A percentile compares a stretch with the other conserved stretches of the same genome.
phyloP scores from a whole-genome alignment of 2,797 vertebrate genomes.

The Takifugu ocellatus region DNA sequence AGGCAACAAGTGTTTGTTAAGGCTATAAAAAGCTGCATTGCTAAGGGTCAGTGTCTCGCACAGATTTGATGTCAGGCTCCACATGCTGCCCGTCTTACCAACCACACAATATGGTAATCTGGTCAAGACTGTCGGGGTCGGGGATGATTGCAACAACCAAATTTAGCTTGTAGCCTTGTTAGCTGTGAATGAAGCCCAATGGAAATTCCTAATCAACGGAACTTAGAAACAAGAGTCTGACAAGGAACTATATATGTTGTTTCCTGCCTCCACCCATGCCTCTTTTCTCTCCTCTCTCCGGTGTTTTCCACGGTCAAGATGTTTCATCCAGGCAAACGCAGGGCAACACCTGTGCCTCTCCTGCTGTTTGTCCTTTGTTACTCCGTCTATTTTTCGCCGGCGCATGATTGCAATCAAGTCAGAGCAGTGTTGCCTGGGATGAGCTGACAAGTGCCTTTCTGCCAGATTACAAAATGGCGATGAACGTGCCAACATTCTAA shows the following conservation, averaged over 20 bases:
- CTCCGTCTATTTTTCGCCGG: background rate
- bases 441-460: constrained; percentile 28
- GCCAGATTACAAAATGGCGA: background rate
- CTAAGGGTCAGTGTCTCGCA: constrained; percentile 33
- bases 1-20: constrained; percentile 23
- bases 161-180: constrained; percentile 2
- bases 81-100: constrained; percentile 41
- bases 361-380: background rate
- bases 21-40: constrained; percentile 33
- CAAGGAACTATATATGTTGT: no score
- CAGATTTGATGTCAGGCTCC: constrained; percentile 29
- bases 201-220: no score
- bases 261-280: no score
- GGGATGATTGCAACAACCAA: background rate
- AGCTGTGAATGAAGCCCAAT: background rate
- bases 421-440: constrained; percentile 16
- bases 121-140: background rate
- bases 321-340: background rate
- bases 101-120: constrained; percentile 30
- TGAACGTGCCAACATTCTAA: background rate
- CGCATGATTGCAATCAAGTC: constrained; percentile 52
- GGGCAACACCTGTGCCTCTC: background rate
- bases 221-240: no score
- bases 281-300: constrained; percentile 5
- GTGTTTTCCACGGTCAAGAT: constrained; percentile 24